Evolutionary conservation across 2,113 vertebrate genomes (phyloP).

Genomic region (Cephalopterus ornatus): DNA sequence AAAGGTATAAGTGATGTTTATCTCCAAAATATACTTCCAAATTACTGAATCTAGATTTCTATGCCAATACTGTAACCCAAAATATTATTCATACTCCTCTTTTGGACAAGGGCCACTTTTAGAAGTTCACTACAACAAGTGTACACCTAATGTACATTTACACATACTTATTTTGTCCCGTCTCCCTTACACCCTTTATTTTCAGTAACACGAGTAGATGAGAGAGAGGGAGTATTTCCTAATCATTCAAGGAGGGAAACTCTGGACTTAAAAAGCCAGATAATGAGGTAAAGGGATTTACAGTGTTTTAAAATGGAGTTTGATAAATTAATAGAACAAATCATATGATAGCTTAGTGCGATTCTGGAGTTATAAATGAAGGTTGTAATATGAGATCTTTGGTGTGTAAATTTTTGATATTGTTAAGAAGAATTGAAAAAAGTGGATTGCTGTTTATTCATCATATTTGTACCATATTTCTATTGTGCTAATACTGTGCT

Average conservation of each 20-base stretch:
- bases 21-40: neutral
- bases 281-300: neutral
- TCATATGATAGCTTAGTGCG: neutral
- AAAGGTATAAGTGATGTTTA: neutral
- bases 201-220: neutral
- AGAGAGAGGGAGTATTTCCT: neutral
- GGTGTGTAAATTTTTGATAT: neutral
- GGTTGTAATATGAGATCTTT: neutral
- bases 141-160: neutral
- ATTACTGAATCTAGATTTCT: neutral
- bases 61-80: neutral
- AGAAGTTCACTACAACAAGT: neutral
- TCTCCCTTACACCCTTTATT: neutral
- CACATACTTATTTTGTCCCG: neutral
- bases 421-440: neutral
- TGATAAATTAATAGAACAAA: neutral
- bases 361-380: neutral
- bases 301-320: neutral
- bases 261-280: neutral
- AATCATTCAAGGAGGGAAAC: neutral
- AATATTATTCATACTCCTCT: neutral
- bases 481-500: neutral
- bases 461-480: neutral
- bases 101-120: neutral
- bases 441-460: neutral